These are phyloP conservation scores for Cuculus canorus DNA, from an alignment of 2,797 vertebrate species.

Conservation along the genomic window DNA sequence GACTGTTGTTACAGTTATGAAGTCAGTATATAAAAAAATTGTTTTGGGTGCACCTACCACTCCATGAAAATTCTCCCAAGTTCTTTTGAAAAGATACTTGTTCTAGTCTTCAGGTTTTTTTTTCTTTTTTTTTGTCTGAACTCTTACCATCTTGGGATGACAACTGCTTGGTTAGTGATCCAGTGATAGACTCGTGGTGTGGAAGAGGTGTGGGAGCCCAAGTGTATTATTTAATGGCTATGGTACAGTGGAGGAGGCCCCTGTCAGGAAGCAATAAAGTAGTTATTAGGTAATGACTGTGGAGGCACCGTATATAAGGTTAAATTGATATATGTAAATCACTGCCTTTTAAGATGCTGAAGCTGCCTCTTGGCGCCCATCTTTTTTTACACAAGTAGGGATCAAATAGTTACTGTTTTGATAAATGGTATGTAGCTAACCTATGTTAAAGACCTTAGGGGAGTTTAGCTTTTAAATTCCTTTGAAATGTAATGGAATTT, in stretches of 20 bases:
- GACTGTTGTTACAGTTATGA: neutral
- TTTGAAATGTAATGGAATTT: conserved; percentile 40
- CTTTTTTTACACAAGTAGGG: conserved; percentile 17
- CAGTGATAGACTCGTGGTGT: neutral
- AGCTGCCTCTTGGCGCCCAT: conserved; percentile 9
- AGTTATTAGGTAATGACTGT: neutral
- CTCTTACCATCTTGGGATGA: neutral
- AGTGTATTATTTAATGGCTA: conserved; percentile 24
- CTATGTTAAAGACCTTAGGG: conserved; percentile 22
- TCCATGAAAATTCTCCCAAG: neutral
- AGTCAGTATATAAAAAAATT: neutral
- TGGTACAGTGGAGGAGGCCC: neutral
- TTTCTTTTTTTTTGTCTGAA: neutral
- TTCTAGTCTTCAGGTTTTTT: neutral
- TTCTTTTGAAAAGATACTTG: neutral
- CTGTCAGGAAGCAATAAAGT: conserved; percentile 34
- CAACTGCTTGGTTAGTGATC: conserved; percentile 18
- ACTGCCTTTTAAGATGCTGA: neutral
- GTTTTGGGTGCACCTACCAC: neutral
- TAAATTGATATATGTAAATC: conserved; percentile 44
- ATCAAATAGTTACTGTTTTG: conserved; percentile 55
- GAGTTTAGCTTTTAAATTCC: conserved; percentile 23
- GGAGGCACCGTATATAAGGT: neutral
- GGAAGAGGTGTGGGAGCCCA: neutral
- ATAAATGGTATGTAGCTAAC: conserved; percentile 52